A percentile compares a stretch with the other conserved stretches of the same genome.
phyloP scores from a whole-genome alignment of 2,888 invertebrate genomes.

The Silvanus unidentatus region DNA sequence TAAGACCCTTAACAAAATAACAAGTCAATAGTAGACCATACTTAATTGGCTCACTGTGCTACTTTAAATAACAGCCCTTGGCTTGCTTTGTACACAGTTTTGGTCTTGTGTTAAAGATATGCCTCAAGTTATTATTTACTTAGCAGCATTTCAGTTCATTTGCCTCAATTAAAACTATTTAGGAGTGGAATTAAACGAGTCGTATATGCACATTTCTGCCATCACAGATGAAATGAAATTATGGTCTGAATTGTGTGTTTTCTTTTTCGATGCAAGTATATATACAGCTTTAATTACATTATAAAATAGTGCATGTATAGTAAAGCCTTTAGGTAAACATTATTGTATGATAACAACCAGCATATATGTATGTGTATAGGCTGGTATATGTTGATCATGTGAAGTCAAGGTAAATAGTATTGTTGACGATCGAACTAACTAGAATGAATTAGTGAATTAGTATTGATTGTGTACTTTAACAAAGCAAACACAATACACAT shows the following conservation, averaged over 20 bases:
- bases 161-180: no score
- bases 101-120: not conserved
- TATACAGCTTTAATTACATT: constrained; percentile 14
- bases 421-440: constrained; percentile 6
- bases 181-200: no score
- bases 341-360: no score
- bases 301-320: no score
- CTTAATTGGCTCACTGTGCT: not conserved
- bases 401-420: constrained; percentile 1
- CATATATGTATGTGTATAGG: no score
- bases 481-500: constrained; percentile 31
- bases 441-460: constrained; percentile 35
- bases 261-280: no score
- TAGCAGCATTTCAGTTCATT: not conserved
- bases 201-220: no score
- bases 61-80: constrained; percentile 1
- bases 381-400: no score
- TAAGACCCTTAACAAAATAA: not conserved
- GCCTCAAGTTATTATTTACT: constrained; percentile 1
- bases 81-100: not conserved
- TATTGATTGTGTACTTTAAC: constrained; percentile 37
- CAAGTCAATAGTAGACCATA: not conserved
- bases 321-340: no score
- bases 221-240: no score
- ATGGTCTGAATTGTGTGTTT: no score